Evolutionary conservation across 2,888 invertebrate species (phyloP).

Genomic region (Meiosimyza decipiens): DNA sequence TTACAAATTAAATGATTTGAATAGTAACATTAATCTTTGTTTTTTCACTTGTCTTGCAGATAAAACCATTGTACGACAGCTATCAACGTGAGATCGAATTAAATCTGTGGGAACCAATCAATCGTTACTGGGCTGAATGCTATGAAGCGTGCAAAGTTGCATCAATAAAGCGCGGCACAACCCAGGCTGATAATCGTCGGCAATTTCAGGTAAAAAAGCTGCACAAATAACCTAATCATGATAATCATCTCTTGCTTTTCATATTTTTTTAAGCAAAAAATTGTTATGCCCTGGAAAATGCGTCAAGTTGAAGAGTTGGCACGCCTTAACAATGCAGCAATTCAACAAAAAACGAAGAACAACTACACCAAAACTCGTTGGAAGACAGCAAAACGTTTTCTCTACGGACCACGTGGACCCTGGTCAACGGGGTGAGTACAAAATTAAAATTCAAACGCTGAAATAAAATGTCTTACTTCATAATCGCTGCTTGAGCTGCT

Average conservation of each 20-base stretch:
- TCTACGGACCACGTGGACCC: slow-evolving; percentile 69
- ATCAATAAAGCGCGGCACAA: slow-evolving; percentile 69
- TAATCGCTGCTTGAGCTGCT: too few relatives aligned
- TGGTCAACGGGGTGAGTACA: slow-evolving; percentile 66
- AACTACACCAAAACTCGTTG: slow-evolving; percentile 69
- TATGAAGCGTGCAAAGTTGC: slow-evolving; percentile 72
- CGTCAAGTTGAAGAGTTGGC: slow-evolving; percentile 69
- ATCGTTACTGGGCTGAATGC: slow-evolving; percentile 72
- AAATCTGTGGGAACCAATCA: slow-evolving; percentile 69
- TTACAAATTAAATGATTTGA: too few relatives aligned
- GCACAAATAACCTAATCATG: background rate
- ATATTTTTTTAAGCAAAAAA: slow-evolving; percentile 65
- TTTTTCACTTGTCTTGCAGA: slow-evolving; percentile 58
- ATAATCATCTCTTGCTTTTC: background rate
- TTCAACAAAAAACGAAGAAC: slow-evolving; percentile 68
- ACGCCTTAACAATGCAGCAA: slow-evolving; percentile 68
- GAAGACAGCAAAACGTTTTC: slow-evolving; percentile 70
- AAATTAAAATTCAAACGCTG: background rate
- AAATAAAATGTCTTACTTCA: background rate
- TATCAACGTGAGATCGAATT: slow-evolving; percentile 70
- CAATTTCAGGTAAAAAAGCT: slow-evolving; percentile 68
- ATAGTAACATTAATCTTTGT: too few relatives aligned
- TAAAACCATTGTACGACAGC: slow-evolving; percentile 69
- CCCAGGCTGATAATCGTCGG: slow-evolving; percentile 70
- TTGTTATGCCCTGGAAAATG: slow-evolving; percentile 69